Evolutionary conservation across 2,888 invertebrate species (phyloP), one percentile per base, ranked within the genome.

Genomic region (Euzophera pinguis): DNA sequence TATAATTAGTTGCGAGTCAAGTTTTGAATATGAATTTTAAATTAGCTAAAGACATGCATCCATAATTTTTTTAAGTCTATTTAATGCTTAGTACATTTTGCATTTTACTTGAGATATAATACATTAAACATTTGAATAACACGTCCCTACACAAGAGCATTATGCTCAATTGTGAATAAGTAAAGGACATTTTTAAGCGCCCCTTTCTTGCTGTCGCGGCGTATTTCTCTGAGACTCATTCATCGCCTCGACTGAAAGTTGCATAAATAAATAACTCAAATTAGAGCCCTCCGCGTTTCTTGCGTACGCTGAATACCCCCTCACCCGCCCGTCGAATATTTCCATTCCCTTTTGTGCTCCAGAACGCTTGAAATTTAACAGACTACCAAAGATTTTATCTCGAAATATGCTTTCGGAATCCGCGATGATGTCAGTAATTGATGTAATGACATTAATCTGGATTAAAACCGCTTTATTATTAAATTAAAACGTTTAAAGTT

Each of bases 261-360:
- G 81, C 75, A 81, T 81, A 77, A 81, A 83, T 82, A 82, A 84
- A 81, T 82, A 78, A 75, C 66, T 75, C 64, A 70, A 76, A 81
- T 77, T 75, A 74, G 73, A 75, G 75, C 82, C 83, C 79, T 78
- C 74, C 69, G 65, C 68, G 65, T 71, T 69, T 63, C 72, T 71
- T 67, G 64, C 67, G 65, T 67, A 65, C 65, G 62, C 56, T 65
- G 68, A 75, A 72, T 68, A 67, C 63, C 65, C 57, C 57, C 64
- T 63, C 63, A 67, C 60, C 67, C 64, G 59, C 64, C 67, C 64
- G 59, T 64, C 69, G 71, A 76, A 73, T 77, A 73, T 75, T 76
- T 72, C 65, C 67, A 62, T 61, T 55, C 61, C 63, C 65, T 67
- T 70, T 72, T 72, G 63, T 68, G 63, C 58, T 67, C 64, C 59